Conservation (phyloP, 2,113 vertebrate genomes). For the Indicator indicator region DNA sequence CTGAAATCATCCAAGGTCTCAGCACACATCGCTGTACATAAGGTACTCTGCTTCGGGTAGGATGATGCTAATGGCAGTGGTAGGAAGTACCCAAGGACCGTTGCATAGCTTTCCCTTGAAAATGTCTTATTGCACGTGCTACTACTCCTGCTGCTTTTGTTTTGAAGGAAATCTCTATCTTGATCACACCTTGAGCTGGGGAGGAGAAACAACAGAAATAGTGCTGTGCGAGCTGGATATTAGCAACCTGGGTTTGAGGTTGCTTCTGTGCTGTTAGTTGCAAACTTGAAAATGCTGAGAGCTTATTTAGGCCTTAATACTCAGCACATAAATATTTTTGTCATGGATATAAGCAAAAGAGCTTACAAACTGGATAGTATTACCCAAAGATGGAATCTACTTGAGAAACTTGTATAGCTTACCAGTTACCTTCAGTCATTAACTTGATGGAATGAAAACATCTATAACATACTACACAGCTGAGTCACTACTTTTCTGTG, state of each 20-base stretch:
- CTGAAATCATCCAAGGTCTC: background rate
- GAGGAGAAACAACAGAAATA: background rate
- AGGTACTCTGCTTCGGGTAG: background rate
- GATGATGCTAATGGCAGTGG: slow-evolving; percentile 36
- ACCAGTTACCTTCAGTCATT: background rate
- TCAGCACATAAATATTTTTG: background rate
- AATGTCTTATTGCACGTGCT: background rate
- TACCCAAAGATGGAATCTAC: background rate
- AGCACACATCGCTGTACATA: slow-evolving; percentile 20
- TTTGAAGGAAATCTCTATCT: background rate
- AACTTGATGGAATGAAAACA: background rate
- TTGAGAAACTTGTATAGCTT: background rate
- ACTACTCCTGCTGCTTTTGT: background rate
- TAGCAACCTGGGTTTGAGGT: background rate
- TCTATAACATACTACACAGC: background rate
- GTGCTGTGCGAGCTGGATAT: background rate
- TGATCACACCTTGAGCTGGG: background rate
- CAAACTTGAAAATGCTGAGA: background rate
- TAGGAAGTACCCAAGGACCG: background rate
- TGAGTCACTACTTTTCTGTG: background rate
- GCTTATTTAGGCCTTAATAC: background rate
- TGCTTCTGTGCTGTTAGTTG: background rate
- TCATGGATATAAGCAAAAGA: background rate
- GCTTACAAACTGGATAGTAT: background rate
- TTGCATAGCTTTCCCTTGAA: background rate